These are phyloP conservation scores for Ormyrus rosae DNA, from an alignment of 2,888 invertebrate genomes.

Conservation along the genomic window DNA sequence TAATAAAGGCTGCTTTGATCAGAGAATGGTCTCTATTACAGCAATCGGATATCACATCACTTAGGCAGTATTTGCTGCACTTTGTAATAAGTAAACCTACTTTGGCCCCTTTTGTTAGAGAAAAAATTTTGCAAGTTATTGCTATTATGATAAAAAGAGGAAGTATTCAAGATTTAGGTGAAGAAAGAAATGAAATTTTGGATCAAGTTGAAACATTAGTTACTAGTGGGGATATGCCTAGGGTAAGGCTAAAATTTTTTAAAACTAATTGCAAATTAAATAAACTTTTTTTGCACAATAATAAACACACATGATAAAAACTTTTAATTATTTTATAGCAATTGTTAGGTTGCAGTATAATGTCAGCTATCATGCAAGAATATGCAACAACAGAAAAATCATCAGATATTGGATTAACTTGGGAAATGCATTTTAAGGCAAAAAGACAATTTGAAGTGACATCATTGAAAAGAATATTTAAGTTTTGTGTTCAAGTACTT, in stretches of 20 bases:
- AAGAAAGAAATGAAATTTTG: constrained; percentile 82
- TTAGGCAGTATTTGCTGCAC: constrained; percentile 87
- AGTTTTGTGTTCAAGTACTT: constrained; percentile 82
- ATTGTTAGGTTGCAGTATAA: constrained; percentile 89
- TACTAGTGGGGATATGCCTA: constrained; percentile 80
- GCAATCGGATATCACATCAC: constrained; percentile 82
- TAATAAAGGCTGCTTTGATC: constrained; percentile 88
- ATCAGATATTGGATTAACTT: constrained; percentile 90
- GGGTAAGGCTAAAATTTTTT: constrained; percentile 75
- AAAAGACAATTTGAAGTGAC: constrained; percentile 90
- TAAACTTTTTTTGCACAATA: too few species aligned
- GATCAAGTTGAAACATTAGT: constrained; percentile 87
- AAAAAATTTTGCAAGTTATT: constrained; percentile 85
- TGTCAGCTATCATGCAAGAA: constrained; percentile 91
- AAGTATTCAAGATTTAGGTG: constrained; percentile 85
- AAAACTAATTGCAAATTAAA: too few species aligned
- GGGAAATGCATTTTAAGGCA: constrained; percentile 90
- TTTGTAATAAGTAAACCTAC: constrained; percentile 84
- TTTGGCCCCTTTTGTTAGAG: constrained; percentile 86
- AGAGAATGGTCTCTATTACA: constrained; percentile 88
- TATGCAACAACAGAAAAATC: constrained; percentile 91
- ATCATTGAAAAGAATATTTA: constrained; percentile 88
- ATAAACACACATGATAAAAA: background rate
- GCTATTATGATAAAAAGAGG: constrained; percentile 92
- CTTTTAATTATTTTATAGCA: constrained; percentile 77